Evolutionary conservation across 2,113 vertebrate species (phyloP).

Genomic region (Stigmatopora argus): DNA sequence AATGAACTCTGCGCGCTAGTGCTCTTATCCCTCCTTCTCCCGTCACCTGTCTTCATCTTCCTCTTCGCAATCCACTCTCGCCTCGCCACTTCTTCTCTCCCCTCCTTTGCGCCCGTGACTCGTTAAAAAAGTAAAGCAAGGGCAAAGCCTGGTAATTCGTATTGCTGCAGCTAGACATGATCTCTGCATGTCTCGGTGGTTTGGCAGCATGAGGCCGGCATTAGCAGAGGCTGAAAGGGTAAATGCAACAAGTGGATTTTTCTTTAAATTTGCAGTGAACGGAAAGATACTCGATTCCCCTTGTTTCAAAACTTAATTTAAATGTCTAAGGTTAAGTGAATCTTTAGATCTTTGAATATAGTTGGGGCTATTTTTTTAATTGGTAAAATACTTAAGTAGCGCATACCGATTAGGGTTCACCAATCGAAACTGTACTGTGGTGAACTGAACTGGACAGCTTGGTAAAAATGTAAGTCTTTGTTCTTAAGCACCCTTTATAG

Average conservation of each 20-base stretch:
- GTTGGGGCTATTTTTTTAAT: background rate
- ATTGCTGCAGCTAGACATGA: conserved; percentile 13
- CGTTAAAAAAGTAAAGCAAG: conserved; percentile 51
- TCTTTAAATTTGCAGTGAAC: background rate
- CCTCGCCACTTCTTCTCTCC: conserved; percentile 27
- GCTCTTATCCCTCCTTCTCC: conserved; percentile 43
- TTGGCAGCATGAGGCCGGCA: background rate
- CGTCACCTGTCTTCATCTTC: conserved; percentile 46
- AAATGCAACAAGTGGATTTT: conserved; percentile 26
- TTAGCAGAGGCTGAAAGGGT: background rate
- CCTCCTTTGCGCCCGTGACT: conserved; percentile 43
- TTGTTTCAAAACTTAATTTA: background rate
- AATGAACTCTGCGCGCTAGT: conserved; percentile 45
- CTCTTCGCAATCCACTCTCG: conserved; percentile 35
- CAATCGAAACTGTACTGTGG: too few relatives aligned
- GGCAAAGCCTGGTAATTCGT: conserved; percentile 40
- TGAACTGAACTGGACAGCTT: background rate
- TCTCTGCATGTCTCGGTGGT: conserved; percentile 1
- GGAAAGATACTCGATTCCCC: background rate
- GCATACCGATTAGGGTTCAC: background rate
- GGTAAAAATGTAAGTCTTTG: too few relatives aligned
- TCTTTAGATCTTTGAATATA: background rate
- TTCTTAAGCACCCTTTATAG: too few relatives aligned
- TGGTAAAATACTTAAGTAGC: background rate
- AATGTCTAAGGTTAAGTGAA: too few relatives aligned